Conservation (phyloP, 2,797 vertebrate species). For the Choloepus didactylus region DNA sequence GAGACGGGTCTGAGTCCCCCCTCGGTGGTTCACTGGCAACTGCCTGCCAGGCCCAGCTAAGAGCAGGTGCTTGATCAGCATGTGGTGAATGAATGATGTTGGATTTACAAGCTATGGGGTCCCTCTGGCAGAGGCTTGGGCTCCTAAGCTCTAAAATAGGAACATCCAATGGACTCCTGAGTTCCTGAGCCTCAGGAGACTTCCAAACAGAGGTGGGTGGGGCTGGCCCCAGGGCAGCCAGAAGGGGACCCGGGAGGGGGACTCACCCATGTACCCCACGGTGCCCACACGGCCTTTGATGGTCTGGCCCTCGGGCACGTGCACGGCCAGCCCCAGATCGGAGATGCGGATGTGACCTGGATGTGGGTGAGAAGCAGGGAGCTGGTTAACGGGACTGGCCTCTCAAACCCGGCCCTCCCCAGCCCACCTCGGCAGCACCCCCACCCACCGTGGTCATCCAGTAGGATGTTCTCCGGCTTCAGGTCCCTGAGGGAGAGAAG, state of each 20-base stretch:
- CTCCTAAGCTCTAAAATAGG: background rate
- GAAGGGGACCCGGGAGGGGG: background rate
- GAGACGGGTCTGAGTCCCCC: background rate
- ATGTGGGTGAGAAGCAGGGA: background rate
- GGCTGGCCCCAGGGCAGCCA: background rate
- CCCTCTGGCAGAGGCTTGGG: background rate
- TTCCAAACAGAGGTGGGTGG: background rate
- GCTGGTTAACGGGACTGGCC: too few species aligned
- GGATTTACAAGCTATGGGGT: background rate
- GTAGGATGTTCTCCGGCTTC: conserved; percentile 98
- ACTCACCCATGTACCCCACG: conserved; percentile 98
- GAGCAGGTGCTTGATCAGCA: background rate
- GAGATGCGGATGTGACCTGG: conserved; percentile 98
- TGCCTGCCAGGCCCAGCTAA: background rate
- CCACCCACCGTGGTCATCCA: conserved; percentile 96
- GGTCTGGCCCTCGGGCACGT: conserved; percentile 95
- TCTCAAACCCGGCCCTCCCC: background rate
- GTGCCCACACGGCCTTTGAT: conserved; percentile 98
- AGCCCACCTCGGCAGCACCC: background rate
- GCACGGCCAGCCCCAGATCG: conserved; percentile 96
- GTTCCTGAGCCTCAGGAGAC: background rate
- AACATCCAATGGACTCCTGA: background rate
- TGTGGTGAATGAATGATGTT: background rate
- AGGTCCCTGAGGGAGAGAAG: conserved; percentile 91
- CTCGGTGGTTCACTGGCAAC: background rate